These are phyloP conservation scores for Trematocara stigmaticum DNA, from an alignment of 2,113 vertebrate genomes.

Conservation along the genomic window DNA sequence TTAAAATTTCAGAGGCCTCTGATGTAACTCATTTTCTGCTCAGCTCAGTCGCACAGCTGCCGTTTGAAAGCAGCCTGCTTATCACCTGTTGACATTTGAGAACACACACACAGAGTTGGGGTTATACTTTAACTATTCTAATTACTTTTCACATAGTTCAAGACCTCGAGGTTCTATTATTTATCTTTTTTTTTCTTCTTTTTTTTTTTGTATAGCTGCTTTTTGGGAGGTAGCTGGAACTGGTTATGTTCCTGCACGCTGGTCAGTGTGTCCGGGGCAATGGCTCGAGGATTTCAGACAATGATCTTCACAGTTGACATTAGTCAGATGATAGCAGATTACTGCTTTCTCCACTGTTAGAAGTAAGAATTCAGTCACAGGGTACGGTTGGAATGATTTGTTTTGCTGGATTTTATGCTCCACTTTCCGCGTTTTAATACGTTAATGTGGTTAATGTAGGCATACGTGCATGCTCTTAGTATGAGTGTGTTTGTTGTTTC, in stretches of 20 bases:
- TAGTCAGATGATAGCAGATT: slow-evolving; percentile 27
- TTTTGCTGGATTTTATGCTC: not conserved
- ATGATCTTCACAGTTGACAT: slow-evolving; percentile 1
- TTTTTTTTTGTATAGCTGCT: not conserved
- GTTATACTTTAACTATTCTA: not conserved
- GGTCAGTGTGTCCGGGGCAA: not conserved
- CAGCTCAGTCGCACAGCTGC: slow-evolving; percentile 9
- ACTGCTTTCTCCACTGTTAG: not conserved
- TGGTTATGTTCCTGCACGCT: not conserved
- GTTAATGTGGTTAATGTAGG: not conserved
- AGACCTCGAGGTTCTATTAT: not conserved
- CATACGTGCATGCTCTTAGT: not conserved
- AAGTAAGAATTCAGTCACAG: not conserved
- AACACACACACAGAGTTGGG: not conserved
- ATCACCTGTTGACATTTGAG: slow-evolving; percentile 28
- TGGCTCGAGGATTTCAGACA: not conserved
- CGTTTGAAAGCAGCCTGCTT: not conserved
- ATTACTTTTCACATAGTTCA: not conserved
- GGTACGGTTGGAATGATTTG: not conserved
- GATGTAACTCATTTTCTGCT: not conserved
- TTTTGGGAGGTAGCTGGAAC: not conserved
- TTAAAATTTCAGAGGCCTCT: slow-evolving; percentile 32
- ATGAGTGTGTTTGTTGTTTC: not conserved
- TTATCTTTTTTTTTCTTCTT: not conserved
- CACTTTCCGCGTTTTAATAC: not conserved